These are phyloP conservation scores for Chironomus tentans DNA, from an alignment of 2,888 invertebrate genomes.

Conservation along the genomic window DNA sequence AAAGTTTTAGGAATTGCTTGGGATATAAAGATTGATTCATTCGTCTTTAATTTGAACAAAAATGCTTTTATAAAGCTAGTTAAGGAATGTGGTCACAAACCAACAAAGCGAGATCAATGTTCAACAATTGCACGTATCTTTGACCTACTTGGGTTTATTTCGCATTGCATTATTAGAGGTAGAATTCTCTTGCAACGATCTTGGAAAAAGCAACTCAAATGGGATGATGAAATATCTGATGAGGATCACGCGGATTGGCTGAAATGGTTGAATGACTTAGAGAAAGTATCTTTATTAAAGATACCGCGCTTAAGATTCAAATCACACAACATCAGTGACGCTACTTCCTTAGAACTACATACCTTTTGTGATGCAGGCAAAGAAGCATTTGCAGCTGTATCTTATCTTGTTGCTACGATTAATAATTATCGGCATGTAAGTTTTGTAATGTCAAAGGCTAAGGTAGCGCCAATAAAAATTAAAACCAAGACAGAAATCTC, in stretches of 20 bases:
- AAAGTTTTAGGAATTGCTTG: background rate
- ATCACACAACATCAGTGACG: background rate
- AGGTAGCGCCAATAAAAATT: too few species aligned
- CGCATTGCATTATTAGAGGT: background rate
- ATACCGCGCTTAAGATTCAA: background rate
- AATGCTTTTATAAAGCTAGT: background rate
- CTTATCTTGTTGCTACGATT: background rate
- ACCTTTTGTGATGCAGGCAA: background rate
- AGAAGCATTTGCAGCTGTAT: background rate
- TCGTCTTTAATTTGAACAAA: background rate
- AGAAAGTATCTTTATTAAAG: too few species aligned
- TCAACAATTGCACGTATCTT: background rate
- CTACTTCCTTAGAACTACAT: background rate
- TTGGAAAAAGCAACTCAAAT: background rate
- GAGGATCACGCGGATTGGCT: too few species aligned
- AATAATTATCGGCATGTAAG: too few species aligned
- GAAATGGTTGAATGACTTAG: too few species aligned
- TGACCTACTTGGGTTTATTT: background rate
- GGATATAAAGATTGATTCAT: background rate
- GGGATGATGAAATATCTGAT: too few species aligned
- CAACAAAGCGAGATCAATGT: background rate
- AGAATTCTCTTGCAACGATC: background rate
- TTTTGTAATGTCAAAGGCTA: too few species aligned
- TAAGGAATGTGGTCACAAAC: too few species aligned
- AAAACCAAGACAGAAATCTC: too few species aligned